Conservation (phyloP, 2,888 invertebrate species). For the Morpho achilles region DNA sequence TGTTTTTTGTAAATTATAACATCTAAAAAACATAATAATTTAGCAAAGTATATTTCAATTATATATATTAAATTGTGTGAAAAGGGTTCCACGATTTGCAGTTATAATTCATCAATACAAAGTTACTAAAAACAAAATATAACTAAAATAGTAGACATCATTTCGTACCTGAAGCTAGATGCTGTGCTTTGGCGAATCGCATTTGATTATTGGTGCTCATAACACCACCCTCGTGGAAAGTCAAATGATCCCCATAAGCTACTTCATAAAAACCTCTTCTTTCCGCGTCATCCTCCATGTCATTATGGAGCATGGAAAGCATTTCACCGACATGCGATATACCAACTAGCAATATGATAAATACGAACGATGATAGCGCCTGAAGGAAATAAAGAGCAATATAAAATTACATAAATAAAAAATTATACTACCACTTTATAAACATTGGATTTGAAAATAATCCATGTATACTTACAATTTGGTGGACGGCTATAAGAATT, state of each 20-base stretch:
- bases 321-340: constrained; percentile 72
- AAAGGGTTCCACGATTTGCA: no score
- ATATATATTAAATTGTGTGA: no score
- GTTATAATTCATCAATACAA: no score
- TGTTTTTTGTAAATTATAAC: no score
- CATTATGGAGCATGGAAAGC: constrained; percentile 68
- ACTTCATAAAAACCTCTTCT: constrained; percentile 61
- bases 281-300: constrained; percentile 74
- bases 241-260: constrained; percentile 51
- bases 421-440: no score
- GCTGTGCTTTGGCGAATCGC: constrained; percentile 70
- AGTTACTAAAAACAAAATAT: no score
- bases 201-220: constrained; percentile 70
- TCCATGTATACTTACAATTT: constrained; percentile 64
- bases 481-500: constrained; percentile 75
- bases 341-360: constrained; percentile 68
- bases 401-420: background rate
- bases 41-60: no score
- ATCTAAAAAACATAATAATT: no score
- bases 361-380: constrained; percentile 70
- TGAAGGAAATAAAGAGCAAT: constrained; percentile 34
- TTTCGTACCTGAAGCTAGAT: constrained; percentile 62
- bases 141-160: no score
- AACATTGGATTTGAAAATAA: background rate
- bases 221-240: constrained; percentile 60